These are phyloP conservation scores for Oncorhynchus kisutch DNA, from an alignment of 2,113 vertebrate genomes.

Conservation along the genomic window DNA sequence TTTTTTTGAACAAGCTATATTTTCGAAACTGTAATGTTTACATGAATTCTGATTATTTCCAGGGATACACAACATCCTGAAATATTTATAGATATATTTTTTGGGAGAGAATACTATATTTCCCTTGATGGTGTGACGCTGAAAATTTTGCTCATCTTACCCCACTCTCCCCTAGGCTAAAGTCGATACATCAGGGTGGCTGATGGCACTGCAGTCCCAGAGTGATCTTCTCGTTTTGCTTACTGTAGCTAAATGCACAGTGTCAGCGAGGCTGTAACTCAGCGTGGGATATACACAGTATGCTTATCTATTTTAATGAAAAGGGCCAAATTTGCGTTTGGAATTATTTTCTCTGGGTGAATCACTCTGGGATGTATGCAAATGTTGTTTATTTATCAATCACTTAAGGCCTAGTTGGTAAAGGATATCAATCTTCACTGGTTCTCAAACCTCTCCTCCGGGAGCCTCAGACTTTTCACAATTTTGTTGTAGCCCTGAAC, in stretches of 20 bases:
- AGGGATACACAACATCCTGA: too few relatives aligned
- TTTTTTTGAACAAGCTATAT: neutral
- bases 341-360: neutral
- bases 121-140: neutral
- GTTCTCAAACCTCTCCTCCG: too few relatives aligned
- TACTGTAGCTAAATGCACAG: too few relatives aligned
- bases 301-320: neutral
- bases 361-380: too few relatives aligned
- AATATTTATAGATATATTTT: neutral
- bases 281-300: neutral
- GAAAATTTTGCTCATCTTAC: neutral
- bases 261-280: neutral
- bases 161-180: neutral
- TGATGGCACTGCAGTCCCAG: neutral
- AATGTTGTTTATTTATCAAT: neutral
- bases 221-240: too few relatives aligned
- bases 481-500: too few relatives aligned
- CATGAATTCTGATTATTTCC: too few relatives aligned
- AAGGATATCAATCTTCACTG: too few relatives aligned
- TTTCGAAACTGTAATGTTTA: neutral
- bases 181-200: neutral
- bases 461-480: too few relatives aligned
- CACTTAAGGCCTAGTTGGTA: too few relatives aligned
- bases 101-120: neutral
- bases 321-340: neutral